Base-by-base conservation (phyloP, 92 coral and sea anemone species). In the Nematostella vectensis region DNA sequence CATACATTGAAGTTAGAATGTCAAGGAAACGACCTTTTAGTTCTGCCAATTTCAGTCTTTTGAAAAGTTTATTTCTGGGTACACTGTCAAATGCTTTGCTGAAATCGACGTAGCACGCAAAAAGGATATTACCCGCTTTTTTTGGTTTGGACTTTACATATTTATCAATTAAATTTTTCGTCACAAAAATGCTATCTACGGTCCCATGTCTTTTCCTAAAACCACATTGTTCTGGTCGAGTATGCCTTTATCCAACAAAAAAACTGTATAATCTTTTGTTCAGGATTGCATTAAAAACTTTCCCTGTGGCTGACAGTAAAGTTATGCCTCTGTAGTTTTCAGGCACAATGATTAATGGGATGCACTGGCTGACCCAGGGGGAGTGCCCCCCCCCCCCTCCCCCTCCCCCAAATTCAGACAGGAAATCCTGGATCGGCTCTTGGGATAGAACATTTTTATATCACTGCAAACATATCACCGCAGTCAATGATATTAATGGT, bases 81-180 rank as follows among this genome's bases (percentile, higher is more conserved):
- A 70, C 49, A 27, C 57, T 51, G 25, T 71, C 78, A 55, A 71
- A 61, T 20, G 71, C 71, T 58, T 72, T 72, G 29, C 61, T 45
- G 42, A 72, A 72, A 47, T 72, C 79, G 50, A 63, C 67, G 40
- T 39, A 72, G 73, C 79, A 64, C 19, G 79, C 57, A 61, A 64
- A n/a, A 65, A 72, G 50, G 50, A 65, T 29, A 62, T 73, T 73
- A 30, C 48, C 33, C 47, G 28, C 37, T 29, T 55, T 39, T 55
- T 72, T 72, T 26, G 54, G 48, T 27, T 50, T 69, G 57, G 48
- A 28, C 43, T 71, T 67, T 11, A 75, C 75, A 29, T 42, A 61
- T 15, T 48, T 25, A 28, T 59, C 81, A 18, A 72, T 63, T 23
- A 72, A 17, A 8, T 48, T 56, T 43, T 56, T 66, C 10, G 54